Conservation (phyloP, 2,797 vertebrate species). For the Heliangelus exortis region DNA sequence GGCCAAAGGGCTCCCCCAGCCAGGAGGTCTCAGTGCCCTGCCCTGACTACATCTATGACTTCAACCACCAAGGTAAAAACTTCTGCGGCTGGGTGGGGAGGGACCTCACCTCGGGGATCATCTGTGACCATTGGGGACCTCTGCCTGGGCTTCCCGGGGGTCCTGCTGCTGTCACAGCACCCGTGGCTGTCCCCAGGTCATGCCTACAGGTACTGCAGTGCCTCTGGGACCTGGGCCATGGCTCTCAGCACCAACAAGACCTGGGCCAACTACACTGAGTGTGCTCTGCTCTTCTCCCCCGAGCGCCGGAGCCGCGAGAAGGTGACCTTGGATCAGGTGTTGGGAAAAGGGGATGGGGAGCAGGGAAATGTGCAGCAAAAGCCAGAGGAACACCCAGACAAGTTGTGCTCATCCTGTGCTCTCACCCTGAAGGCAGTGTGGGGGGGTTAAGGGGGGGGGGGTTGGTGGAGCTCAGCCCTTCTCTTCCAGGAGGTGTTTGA, state of each 20-base stretch:
- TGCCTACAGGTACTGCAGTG: constrained; percentile 87
- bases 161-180: not conserved
- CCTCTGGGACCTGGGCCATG: constrained; percentile 84
- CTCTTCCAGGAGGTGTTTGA: constrained; percentile 86
- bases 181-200: constrained; percentile 71
- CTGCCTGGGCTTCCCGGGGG: accelerated
- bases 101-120: accelerated
- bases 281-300: constrained; percentile 83
- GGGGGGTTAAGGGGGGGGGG: not conserved
- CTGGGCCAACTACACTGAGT: constrained; percentile 94
- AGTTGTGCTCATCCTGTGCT: not conserved
- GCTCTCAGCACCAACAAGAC: constrained; percentile 87
- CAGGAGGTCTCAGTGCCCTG: constrained; percentile 85
- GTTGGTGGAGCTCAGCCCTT: not conserved
- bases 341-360: not conserved
- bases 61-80: constrained; percentile 87
- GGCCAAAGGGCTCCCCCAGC: constrained; percentile 82
- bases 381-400: not conserved
- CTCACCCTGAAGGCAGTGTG: not conserved
- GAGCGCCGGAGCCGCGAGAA: constrained; percentile 82
- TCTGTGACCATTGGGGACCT: accelerated
- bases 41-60: constrained; percentile 92
- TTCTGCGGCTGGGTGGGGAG: not conserved
- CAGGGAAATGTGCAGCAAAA: not conserved
- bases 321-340: constrained; percentile 63